Evolutionary conservation across 2,797 vertebrate genomes (phyloP).

Genomic region (Columba guinea): DNA sequence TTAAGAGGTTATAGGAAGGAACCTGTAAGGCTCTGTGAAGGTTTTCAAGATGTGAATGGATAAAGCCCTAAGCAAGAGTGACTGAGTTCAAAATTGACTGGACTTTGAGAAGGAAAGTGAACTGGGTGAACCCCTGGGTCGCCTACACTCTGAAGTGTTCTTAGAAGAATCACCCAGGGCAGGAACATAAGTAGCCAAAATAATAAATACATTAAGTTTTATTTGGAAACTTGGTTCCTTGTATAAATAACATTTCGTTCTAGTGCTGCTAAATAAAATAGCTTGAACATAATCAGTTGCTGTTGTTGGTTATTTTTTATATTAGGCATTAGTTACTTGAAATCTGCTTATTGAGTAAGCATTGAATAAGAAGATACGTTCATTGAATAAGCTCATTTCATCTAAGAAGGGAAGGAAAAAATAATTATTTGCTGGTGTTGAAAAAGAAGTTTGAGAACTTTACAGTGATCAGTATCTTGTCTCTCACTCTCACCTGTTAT

Average conservation of each 20-base stretch:
- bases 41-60: background rate
- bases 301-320: background rate
- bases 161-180: background rate
- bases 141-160: background rate
- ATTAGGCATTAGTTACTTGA: background rate
- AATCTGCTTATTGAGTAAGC: background rate
- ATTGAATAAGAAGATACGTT: background rate
- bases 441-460: background rate
- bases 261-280: background rate
- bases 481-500: background rate
- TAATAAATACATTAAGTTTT: background rate
- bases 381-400: background rate
- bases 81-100: background rate
- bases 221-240: background rate
- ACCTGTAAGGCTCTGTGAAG: background rate
- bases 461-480: rapidly evolving
- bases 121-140: background rate
- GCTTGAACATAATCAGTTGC: background rate
- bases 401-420: background rate
- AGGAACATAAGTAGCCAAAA: background rate
- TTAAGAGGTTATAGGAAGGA: background rate
- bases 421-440: background rate
- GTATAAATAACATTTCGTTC: background rate
- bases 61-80: background rate
- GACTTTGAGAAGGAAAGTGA: background rate